Evolutionary conservation across 1,140 invertebrate genomes (phyloP).

Genomic region (Drosophila mauritiana): DNA sequence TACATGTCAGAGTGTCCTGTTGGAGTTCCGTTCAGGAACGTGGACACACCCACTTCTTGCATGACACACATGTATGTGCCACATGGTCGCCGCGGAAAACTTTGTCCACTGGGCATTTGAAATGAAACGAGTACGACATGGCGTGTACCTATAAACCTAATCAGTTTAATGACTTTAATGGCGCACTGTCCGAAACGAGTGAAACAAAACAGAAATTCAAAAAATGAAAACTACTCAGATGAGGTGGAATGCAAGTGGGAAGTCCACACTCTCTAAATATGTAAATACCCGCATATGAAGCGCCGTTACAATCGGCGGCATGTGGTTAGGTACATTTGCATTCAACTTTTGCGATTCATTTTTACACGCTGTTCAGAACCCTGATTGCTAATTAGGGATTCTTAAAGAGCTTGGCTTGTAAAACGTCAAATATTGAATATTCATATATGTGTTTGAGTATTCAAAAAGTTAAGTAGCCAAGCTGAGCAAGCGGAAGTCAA

Average conservation of each 20-base stretch:
- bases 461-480: background rate
- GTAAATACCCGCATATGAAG: constrained; percentile 12
- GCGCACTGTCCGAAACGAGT: constrained; percentile 29
- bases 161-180: constrained; percentile 54
- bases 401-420: too few relatives aligned
- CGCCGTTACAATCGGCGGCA: background rate
- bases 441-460: background rate
- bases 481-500: background rate
- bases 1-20: constrained; percentile 38
- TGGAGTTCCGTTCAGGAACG: background rate
- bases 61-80: constrained; percentile 14
- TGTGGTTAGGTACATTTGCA: background rate
- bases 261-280: constrained; percentile 27
- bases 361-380: too few relatives aligned
- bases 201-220: constrained; percentile 3
- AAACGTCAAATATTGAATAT: too few relatives aligned
- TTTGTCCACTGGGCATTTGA: constrained; percentile 29
- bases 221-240: constrained; percentile 7
- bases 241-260: constrained; percentile 24
- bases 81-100: constrained; percentile 6
- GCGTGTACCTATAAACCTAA: constrained; percentile 36
- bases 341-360: background rate
- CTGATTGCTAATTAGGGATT: too few relatives aligned
- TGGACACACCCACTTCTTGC: constrained; percentile 56
- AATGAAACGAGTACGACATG: constrained; percentile 26